These are phyloP conservation scores for Drosophila prostipennis DNA, from an alignment of 2,888 invertebrate species.

Conservation along the genomic window DNA sequence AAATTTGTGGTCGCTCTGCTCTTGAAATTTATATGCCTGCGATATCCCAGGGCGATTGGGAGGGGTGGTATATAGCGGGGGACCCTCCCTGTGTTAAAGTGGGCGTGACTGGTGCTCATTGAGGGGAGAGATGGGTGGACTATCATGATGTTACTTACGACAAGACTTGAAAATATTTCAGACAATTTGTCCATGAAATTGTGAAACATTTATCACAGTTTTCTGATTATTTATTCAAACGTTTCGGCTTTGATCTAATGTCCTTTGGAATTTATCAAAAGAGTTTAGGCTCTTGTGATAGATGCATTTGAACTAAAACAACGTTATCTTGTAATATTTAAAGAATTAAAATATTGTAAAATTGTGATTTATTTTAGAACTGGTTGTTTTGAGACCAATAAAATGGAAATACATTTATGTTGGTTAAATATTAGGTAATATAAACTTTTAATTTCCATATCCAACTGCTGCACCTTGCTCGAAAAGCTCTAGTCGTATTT, in stretches of 20 bases:
- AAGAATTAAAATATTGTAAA: too few species aligned
- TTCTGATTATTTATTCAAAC: slow-evolving; percentile 30
- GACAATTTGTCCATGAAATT: slow-evolving; percentile 44
- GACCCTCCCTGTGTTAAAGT: slow-evolving; percentile 43
- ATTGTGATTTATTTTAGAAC: too few species aligned
- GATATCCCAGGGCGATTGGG: slow-evolving; percentile 11
- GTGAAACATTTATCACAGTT: slow-evolving; percentile 20
- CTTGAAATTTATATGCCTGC: slow-evolving; percentile 65
- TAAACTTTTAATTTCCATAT: neutral
- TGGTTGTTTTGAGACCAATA: too few species aligned
- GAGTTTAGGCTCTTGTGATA: neutral
- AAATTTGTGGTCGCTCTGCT: slow-evolving; percentile 70
- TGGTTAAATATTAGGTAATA: neutral
- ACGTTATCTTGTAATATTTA: too few species aligned
- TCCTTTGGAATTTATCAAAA: neutral
- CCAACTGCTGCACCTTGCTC: slow-evolving; percentile 7
- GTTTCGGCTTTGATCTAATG: slow-evolving; percentile 1
- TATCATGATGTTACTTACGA: slow-evolving; percentile 55
- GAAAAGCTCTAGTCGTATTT: neutral
- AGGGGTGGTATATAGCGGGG: neutral
- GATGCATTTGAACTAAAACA: too few species aligned
- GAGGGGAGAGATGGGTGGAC: slow-evolving; percentile 38
- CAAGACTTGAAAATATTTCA: slow-evolving; percentile 24
- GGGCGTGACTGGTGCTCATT: slow-evolving; percentile 63
- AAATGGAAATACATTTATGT: too few species aligned